These are phyloP conservation scores for Chrysolina oricalcia DNA, from an alignment of 2,888 invertebrate genomes.

Conservation along the genomic window DNA sequence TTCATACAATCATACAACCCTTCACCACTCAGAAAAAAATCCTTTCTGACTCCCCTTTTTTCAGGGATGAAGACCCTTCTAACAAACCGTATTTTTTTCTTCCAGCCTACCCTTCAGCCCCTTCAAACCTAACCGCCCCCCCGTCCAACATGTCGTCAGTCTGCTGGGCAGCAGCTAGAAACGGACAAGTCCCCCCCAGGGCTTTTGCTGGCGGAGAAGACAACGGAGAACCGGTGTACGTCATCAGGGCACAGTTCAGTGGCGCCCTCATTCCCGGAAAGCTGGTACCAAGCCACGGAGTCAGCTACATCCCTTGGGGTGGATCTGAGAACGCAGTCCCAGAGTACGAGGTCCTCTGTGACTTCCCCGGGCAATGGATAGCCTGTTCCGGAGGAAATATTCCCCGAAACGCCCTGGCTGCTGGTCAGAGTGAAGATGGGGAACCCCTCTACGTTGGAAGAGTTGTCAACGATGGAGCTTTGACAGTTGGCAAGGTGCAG, in stretches of 20 bases:
- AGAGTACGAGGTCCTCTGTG: constrained; percentile 77
- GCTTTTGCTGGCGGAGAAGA: constrained; percentile 81
- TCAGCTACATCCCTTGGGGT: constrained; percentile 84
- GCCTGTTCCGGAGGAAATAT: constrained; percentile 74
- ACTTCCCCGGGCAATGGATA: constrained; percentile 69
- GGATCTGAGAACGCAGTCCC: constrained; percentile 80
- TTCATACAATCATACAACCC: too few relatives aligned
- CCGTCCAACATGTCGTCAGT: constrained; percentile 64
- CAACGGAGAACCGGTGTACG: constrained; percentile 77
- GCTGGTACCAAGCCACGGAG: constrained; percentile 80
- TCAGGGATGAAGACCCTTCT: too few relatives aligned
- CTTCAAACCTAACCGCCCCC: constrained; percentile 61
- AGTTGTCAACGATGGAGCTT: constrained; percentile 82
- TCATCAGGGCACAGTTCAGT: constrained; percentile 81
- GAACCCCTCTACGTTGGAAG: constrained; percentile 87
- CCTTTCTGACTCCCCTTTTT: too few relatives aligned
- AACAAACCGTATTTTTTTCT: constrained; percentile 5
- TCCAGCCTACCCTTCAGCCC: constrained; percentile 32
- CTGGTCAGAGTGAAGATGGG: constrained; percentile 83
- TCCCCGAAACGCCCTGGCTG: constrained; percentile 82
- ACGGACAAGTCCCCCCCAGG: constrained; percentile 81
- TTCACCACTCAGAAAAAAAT: too few relatives aligned
- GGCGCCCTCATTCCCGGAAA: constrained; percentile 88
- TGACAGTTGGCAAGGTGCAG: constrained; percentile 89
- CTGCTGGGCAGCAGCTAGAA: constrained; percentile 80